These are phyloP conservation scores for Agrochola macilenta DNA, from an alignment of 2,888 invertebrate species.

Conservation along the genomic window DNA sequence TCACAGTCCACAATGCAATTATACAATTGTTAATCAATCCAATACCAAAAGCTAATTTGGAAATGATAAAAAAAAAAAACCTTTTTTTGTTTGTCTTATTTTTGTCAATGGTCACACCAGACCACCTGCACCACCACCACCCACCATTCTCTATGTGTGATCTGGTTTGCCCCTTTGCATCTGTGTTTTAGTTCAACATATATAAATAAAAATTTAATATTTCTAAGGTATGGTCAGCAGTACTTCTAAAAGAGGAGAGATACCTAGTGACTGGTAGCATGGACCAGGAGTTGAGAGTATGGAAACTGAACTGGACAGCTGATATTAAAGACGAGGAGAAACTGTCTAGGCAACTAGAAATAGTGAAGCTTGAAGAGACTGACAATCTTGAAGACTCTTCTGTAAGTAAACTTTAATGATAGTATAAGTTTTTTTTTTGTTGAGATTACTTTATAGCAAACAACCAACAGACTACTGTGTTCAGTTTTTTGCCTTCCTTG, in stretches of 20 bases:
- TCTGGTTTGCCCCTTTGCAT: too few species aligned
- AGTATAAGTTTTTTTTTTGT: too few species aligned
- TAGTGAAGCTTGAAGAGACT: constrained; percentile 89
- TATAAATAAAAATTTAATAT: background rate
- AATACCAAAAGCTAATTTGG: too few species aligned
- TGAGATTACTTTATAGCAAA: too few species aligned
- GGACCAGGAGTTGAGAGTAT: constrained; percentile 96
- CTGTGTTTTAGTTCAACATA: background rate
- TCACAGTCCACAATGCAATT: too few species aligned
- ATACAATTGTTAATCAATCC: too few species aligned
- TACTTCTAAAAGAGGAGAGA: constrained; percentile 94
- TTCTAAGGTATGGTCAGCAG: constrained; percentile 95
- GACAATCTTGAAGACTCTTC: constrained; percentile 90
- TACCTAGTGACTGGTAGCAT: constrained; percentile 97
- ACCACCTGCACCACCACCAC: too few species aligned
- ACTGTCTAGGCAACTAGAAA: constrained; percentile 86
- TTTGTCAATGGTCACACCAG: too few species aligned
- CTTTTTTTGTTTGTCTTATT: too few species aligned
- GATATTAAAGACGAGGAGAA: constrained; percentile 88
- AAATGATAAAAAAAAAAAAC: too few species aligned
- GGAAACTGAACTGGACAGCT: constrained; percentile 92
- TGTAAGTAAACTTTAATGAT: constrained; percentile 80
- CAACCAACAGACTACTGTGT: background rate
- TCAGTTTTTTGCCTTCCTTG: background rate
- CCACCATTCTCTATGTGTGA: too few species aligned